Evolutionary conservation across 1,140 invertebrate genomes (phyloP), one percentile per base, ranked within the genome.

Genomic region (Frieseomelitta varia): DNA sequence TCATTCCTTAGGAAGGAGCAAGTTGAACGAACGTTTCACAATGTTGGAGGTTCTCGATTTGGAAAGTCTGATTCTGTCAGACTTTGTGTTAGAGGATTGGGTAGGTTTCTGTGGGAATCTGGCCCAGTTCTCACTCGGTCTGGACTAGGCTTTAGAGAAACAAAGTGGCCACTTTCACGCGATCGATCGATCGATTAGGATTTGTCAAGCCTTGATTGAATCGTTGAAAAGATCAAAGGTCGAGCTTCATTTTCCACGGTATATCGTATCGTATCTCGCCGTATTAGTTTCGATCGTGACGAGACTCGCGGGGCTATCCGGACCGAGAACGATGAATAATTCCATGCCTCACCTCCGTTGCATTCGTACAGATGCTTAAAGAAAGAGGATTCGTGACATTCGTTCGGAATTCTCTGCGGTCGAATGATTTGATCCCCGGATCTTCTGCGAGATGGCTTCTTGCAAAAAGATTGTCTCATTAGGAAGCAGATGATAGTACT

Each of bases 381-480:
- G 87, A 88, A 85, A 71, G 80, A 85, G 83, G 55, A 58, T 58
- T 15, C 30, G 73, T 19, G 30, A 56, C 58, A 58, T 34, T 30
- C 24, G 39, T 21, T 47, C 34, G 39, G n/a, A 81, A 85, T 78
- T 19, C 68, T 78, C 63, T 51, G 58, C 24, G 30, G 30, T 56
- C 74, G 81, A 73, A 85, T 68, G 69, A 87, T 87, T 85, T 85
- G 68, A 55, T 47, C 61, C 78, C 56, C 21, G 58, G n/a, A 58
- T 58, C 14, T 58, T 63, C 34, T 10, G 68, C 65, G n/a, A 75
- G 53, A n/a, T 63, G 76, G 63, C 58, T 47, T 63, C 58, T 84
- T 56, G 78, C 51, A 83, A 27, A 68, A 68, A 88, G 58, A 89
- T 84, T 61, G 71, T 74, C 82, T 87, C 89, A 61, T 91, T 91